phyloP scores from a whole-genome alignment of 1,140 invertebrate species.

The Mya arenaria region DNA sequence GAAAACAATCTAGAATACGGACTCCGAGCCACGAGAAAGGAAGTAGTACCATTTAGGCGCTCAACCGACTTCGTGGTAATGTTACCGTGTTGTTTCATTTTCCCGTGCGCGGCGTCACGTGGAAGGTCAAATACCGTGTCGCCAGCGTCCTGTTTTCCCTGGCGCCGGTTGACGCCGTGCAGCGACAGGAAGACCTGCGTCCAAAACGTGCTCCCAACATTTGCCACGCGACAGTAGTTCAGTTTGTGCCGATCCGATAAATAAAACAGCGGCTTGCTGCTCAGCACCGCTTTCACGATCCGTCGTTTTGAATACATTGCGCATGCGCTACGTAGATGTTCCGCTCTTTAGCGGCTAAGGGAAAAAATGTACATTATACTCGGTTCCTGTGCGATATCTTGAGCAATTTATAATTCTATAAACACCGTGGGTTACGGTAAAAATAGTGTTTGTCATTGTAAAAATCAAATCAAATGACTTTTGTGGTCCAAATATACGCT shows the following conservation, averaged over 20 bases:
- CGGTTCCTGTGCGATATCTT: too few relatives aligned
- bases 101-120: conserved; percentile 14
- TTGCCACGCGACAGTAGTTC: conserved; percentile 37
- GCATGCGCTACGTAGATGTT: conserved; percentile 1
- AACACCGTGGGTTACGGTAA: too few relatives aligned
- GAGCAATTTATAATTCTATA: too few relatives aligned
- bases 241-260: conserved; percentile 34
- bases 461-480: too few relatives aligned
- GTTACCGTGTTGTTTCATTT: conserved; percentile 13
- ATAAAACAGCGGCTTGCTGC: conserved; percentile 17
- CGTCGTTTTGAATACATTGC: conserved; percentile 3
- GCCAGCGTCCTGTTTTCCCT: neutral
- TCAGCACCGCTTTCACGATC: neutral
- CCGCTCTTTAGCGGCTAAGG: too few relatives aligned
- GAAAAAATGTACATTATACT: too few relatives aligned
- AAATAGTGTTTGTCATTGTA: too few relatives aligned
- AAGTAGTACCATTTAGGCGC: neutral
- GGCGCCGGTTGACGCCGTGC: neutral
- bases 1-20: conserved; percentile 48
- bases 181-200: conserved; percentile 36
- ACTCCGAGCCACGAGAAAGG: conserved; percentile 24
- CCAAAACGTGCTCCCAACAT: conserved; percentile 41
- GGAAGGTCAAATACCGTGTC: conserved; percentile 7
- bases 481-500: too few relatives aligned
- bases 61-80: neutral